Base-by-base conservation (phyloP, 2,888 invertebrate genomes). In the Tinea semifulvella region DNA sequence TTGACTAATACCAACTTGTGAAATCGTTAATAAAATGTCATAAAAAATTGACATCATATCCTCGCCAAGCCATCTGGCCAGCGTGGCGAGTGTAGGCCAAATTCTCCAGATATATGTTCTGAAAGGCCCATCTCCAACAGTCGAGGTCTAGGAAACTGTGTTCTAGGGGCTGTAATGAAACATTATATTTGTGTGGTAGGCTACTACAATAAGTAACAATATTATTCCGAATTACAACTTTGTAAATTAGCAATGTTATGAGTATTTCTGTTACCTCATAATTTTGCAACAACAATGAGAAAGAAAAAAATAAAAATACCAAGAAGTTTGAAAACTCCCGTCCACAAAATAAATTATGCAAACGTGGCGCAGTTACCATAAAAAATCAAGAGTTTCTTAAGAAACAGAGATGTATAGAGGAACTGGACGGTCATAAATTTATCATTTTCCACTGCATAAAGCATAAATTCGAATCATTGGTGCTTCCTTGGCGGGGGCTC, bases 361-460 rank as follows among this genome's bases (percentile, higher is more conserved):
- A 74, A 74, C 67, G 68, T 66, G 69, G 57, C 60, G 61, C 66
- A 63, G 60, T 71, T 67, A 69, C 70, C 64, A 67, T 77, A 74
- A 76, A 75, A 66, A 75, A 67, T 66, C 64, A 65, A 60, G 65
- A 62, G 56, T 57, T 59, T 62, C 59, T 53, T 54, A 51, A 55
- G 57, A 65, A 60, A 58, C 55, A 56, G 55, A 53, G 61, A 60
- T 65, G 64, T 65, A 65, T 68, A 56, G 63, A 52, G 75, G 75
- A 75, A 70, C 76, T 75, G 77, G 76, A 72, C 77, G 59, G 53
- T 56, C 67, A 73, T 79, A 77, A 77, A 80, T 79, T 77, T 79
- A 71, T 80, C 62, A 77, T 79, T 79, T 80, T 80, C 79, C 79
- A 69, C 70, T 73, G 76, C 76, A 79, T 79, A 76, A 79, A 79